Percentiles rank a stretch among this genome's conserved stretches.
These are phyloP conservation scores for Bathynomus jamesi DNA, from an alignment of 1,140 invertebrate species.

Conservation along the genomic window DNA sequence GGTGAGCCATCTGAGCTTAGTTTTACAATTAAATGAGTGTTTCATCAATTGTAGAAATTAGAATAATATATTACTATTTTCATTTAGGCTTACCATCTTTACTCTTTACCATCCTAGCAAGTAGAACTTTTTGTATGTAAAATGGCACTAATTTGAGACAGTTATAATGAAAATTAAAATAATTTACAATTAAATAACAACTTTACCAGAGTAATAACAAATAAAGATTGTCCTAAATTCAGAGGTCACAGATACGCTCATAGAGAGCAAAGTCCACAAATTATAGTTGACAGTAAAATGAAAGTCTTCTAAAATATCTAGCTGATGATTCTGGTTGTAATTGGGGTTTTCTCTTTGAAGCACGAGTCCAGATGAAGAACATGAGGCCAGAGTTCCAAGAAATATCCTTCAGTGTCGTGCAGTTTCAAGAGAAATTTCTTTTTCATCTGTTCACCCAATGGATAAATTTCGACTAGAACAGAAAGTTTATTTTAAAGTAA, in stretches of 20 bases:
- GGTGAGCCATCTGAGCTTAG: too few relatives aligned
- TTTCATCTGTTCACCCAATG: conserved; percentile 92
- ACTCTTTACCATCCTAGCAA: too few relatives aligned
- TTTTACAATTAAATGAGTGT: too few relatives aligned
- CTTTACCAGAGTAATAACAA: not conserved
- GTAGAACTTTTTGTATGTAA: too few relatives aligned
- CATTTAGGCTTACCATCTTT: too few relatives aligned
- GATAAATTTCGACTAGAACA: conserved; percentile 47
- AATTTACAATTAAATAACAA: not conserved
- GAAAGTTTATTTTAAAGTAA: not conserved
- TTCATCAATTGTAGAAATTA: too few relatives aligned
- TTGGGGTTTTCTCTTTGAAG: conserved; percentile 48
- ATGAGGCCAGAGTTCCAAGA: conserved; percentile 93
- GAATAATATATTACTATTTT: too few relatives aligned
- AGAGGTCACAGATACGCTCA: not conserved
- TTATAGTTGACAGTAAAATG: not conserved
- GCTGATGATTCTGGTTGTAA: too few relatives aligned
- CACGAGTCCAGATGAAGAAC: conserved; percentile 76
- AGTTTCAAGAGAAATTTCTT: conserved; percentile 96
- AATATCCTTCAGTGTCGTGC: conserved; percentile 91
- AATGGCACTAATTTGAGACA: too few relatives aligned
- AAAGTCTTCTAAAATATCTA: conserved; percentile 17
- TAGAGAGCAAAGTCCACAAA: not conserved
- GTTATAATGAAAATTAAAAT: too few relatives aligned
- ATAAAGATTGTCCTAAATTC: not conserved